phyloP scores from a whole-genome alignment of 2,888 invertebrate species.

The Matsumyia berberina region DNA sequence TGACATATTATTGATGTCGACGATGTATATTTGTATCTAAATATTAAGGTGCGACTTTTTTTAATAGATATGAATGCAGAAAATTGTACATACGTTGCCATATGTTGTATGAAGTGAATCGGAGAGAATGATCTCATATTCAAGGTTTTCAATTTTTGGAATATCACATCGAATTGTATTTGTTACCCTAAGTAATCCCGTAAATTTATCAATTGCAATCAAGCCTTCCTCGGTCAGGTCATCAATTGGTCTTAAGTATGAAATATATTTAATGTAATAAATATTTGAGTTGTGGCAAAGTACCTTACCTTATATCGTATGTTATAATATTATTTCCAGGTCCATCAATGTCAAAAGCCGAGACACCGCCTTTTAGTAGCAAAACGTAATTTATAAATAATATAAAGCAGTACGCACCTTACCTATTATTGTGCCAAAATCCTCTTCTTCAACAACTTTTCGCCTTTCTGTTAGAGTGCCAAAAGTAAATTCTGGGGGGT shows the following conservation, averaged over 20 bases:
- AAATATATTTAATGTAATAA: neutral
- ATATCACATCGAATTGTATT: slow-evolving; percentile 86
- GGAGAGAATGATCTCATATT: slow-evolving; percentile 86
- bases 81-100: slow-evolving; percentile 83
- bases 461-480: slow-evolving; percentile 84
- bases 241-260: slow-evolving; percentile 61
- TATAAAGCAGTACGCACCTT: neutral
- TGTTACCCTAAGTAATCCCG: slow-evolving; percentile 86
- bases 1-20: slow-evolving; percentile 87
- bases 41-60: slow-evolving; percentile 44
- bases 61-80: slow-evolving; percentile 20
- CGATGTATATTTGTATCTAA: slow-evolving; percentile 86
- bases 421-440: slow-evolving; percentile 85
- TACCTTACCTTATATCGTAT: slow-evolving; percentile 86
- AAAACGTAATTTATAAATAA: neutral
- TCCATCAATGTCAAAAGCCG: slow-evolving; percentile 87
- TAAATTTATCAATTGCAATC: slow-evolving; percentile 85
- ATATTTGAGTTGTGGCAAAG: neutral
- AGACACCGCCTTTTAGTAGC: slow-evolving; percentile 82
- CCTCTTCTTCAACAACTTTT: slow-evolving; percentile 86
- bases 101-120: slow-evolving; percentile 83
- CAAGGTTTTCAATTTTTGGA: slow-evolving; percentile 84
- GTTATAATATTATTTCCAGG: slow-evolving; percentile 86
- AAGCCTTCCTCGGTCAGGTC: slow-evolving; percentile 83
- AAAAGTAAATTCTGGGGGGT: slow-evolving; percentile 86